Evolutionary conservation across 2,113 vertebrate species (phyloP).

Genomic region (Pholis gunnellus): DNA sequence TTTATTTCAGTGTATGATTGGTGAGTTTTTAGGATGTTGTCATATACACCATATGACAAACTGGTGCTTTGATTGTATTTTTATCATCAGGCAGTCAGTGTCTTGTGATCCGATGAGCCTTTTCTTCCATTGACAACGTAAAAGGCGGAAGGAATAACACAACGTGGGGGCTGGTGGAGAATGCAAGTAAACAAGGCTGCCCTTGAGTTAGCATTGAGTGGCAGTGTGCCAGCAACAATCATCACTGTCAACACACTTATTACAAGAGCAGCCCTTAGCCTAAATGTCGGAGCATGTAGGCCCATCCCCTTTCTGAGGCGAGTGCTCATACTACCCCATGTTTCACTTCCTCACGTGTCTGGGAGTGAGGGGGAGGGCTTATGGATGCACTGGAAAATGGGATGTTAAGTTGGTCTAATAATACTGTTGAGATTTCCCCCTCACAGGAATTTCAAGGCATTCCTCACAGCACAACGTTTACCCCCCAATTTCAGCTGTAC

Average conservation of each 20-base stretch:
- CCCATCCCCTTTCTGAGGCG: conserved; percentile 15
- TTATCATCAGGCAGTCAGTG: neutral
- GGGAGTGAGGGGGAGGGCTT: conserved; percentile 20
- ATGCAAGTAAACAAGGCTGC: conserved; percentile 51
- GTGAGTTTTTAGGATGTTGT: conserved; percentile 16
- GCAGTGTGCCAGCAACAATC: conserved; percentile 34
- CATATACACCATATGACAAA: conserved; percentile 3
- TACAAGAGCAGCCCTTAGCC: conserved; percentile 4
- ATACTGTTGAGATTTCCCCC: conserved; percentile 27
- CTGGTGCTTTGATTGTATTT: conserved; percentile 20
- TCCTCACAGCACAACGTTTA: neutral
- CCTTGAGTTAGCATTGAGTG: conserved; percentile 50
- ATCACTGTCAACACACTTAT: conserved; percentile 53
- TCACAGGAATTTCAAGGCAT: conserved; percentile 8
- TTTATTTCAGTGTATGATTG: neutral
- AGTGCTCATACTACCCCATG: conserved; percentile 2
- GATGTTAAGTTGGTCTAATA: conserved; percentile 19
- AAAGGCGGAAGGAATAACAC: conserved; percentile 8
- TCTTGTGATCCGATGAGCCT: neutral
- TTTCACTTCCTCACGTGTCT: conserved; percentile 52
- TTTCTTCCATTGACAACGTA: conserved; percentile 24
- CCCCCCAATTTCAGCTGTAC: neutral
- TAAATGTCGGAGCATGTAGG: conserved; percentile 4
- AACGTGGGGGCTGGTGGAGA: neutral
- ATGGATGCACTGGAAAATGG: conserved; percentile 12